phyloP scores from a whole-genome alignment of 2,797 vertebrate genomes.

The Gouania willdenowi region DNA sequence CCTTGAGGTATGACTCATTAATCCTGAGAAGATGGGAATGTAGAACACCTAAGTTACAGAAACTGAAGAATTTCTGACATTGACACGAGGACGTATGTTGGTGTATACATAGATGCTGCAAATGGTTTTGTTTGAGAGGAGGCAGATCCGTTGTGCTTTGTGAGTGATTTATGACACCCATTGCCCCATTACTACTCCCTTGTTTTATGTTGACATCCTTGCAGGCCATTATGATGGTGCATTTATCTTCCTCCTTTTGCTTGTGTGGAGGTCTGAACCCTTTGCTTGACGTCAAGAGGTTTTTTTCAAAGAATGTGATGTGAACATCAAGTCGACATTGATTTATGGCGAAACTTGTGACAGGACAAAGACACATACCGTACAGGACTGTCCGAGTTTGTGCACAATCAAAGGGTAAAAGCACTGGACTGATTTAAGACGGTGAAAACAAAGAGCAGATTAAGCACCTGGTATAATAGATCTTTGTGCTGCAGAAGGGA shows the following conservation, averaged over 20 bases:
- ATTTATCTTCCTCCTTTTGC: conserved; percentile 21
- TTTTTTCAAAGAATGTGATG: conserved; percentile 29
- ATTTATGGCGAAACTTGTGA: conserved; percentile 34
- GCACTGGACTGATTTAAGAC: conserved; percentile 46
- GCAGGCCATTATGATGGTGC: conserved; percentile 7
- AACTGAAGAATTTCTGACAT: conserved; percentile 5
- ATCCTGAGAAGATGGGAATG: conserved; percentile 7
- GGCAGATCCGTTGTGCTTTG: neutral
- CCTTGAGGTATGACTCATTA: conserved; percentile 34
- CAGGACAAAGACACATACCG: conserved; percentile 51
- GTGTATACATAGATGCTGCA: conserved; percentile 9
- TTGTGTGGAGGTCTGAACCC: conserved; percentile 12
- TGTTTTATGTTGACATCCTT: conserved; percentile 21
- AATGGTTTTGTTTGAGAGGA: conserved; percentile 6
- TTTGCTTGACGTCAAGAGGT: conserved; percentile 8
- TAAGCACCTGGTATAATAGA: conserved; percentile 66
- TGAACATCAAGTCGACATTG: conserved; percentile 39
- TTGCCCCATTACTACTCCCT: conserved; percentile 31
- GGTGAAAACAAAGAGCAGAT: conserved; percentile 66
- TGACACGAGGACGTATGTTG: conserved; percentile 11
- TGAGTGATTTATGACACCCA: conserved; percentile 21
- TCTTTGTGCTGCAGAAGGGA: conserved; percentile 54
- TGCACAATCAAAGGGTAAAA: conserved; percentile 45
- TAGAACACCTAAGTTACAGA: conserved; percentile 4
- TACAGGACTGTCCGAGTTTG: conserved; percentile 34